phyloP scores from a whole-genome alignment of 2,113 vertebrate species.

The Spea multiplicata region DNA sequence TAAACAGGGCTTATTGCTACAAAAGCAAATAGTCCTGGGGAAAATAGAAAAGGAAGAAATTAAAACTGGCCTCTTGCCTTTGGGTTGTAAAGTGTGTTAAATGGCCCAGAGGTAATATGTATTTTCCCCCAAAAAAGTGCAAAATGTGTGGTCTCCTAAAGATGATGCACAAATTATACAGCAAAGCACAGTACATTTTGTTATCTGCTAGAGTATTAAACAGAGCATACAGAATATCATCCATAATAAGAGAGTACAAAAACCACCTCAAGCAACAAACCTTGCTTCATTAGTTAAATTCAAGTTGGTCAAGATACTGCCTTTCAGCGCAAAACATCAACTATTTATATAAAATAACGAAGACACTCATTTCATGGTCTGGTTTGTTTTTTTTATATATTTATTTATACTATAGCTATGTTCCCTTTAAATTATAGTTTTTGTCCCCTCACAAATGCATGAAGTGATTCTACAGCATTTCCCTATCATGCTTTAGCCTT shows the following conservation, averaged over 20 bases:
- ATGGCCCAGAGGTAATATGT: conserved; percentile 12
- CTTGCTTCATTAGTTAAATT: conserved; percentile 45
- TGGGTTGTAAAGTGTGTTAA: conserved; percentile 2
- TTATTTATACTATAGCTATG: too few relatives aligned
- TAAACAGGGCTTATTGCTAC: conserved; percentile 18
- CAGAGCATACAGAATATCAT: conserved; percentile 41
- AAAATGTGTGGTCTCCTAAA: background rate
- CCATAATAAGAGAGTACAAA: conserved; percentile 41
- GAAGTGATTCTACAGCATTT: too few relatives aligned
- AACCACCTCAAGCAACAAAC: conserved; percentile 33
- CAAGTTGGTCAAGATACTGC: conserved; percentile 24
- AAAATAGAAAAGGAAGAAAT: conserved; percentile 12
- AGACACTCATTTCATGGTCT: background rate
- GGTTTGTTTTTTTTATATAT: background rate
- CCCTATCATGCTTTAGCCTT: too few relatives aligned
- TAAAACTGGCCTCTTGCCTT: background rate
- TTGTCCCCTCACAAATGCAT: too few relatives aligned
- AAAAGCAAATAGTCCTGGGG: conserved; percentile 13
- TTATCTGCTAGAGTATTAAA: conserved; percentile 31
- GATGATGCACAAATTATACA: conserved; percentile 2
- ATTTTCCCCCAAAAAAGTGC: background rate
- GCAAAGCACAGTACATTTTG: conserved; percentile 32
- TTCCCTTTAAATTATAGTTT: too few relatives aligned
- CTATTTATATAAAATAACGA: conserved; percentile 21
- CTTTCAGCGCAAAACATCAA: conserved; percentile 23